phyloP scores from a whole-genome alignment of 2,113 vertebrate genomes.

The Dascyllus trimaculatus region DNA sequence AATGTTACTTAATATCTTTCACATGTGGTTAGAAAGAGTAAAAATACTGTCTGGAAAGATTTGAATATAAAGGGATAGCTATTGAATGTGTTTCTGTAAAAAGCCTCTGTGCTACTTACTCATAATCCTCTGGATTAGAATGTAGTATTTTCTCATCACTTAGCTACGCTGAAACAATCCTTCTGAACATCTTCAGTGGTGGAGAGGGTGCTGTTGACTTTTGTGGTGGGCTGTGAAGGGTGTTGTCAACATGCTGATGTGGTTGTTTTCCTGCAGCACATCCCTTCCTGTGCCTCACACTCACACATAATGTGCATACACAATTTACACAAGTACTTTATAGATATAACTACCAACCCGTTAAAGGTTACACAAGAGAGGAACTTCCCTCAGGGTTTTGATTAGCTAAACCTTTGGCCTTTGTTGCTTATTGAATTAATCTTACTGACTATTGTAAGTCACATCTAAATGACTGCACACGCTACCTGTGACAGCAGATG shows the following conservation, averaged over 20 bases:
- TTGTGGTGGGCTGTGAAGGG: constrained; percentile 36
- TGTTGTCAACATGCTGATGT: constrained; percentile 42
- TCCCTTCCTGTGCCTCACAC: background rate
- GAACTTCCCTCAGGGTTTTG: no score
- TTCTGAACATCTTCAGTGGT: constrained; percentile 21
- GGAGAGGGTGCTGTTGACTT: constrained; percentile 29
- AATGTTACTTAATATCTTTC: background rate
- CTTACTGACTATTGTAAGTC: background rate
- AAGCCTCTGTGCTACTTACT: constrained; percentile 8
- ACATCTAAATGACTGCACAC: background rate
- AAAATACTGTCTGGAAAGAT: constrained; percentile 10
- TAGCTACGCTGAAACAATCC: constrained; percentile 9
- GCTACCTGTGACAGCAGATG: background rate
- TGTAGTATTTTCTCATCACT: constrained; percentile 46
- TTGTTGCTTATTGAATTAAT: background rate
- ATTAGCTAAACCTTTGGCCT: background rate
- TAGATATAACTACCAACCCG: no score
- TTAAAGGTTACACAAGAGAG: no score
- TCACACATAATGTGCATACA: background rate
- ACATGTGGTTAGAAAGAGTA: constrained; percentile 23
- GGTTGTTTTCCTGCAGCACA: constrained; percentile 24
- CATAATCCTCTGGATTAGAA: constrained; percentile 25
- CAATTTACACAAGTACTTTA: background rate
- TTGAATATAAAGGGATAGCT: constrained; percentile 24
- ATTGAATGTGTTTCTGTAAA: constrained; percentile 29